phyloP scores from a whole-genome alignment of 2,888 invertebrate species.

The Cheiracanthium punctorium region DNA sequence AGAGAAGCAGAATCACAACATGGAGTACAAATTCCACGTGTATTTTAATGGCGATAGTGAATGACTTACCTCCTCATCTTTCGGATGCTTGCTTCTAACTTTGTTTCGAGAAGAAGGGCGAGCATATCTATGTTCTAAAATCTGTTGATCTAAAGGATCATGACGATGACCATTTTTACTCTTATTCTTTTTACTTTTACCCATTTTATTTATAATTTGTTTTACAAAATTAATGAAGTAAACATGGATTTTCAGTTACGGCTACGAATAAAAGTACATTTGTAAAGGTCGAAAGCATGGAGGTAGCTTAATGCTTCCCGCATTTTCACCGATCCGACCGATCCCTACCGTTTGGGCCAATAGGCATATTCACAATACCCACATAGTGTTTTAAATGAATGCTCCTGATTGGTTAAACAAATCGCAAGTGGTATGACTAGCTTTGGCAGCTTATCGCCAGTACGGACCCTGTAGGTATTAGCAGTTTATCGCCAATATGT shows the following conservation, averaged over 20 bases:
- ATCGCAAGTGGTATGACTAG: too few relatives aligned
- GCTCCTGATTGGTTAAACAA: too few relatives aligned
- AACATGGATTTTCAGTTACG: background rate
- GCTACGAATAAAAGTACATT: too few relatives aligned
- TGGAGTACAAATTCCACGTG: constrained; percentile 20
- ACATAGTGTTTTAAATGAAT: too few relatives aligned
- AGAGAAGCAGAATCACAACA: background rate
- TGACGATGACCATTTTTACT: constrained; percentile 79
- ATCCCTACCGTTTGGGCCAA: too few relatives aligned
- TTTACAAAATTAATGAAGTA: background rate
- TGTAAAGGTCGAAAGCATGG: too few relatives aligned
- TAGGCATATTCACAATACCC: too few relatives aligned
- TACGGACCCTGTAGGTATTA: too few relatives aligned
- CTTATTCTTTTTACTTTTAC: constrained; percentile 84
- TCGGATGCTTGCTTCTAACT: constrained; percentile 81
- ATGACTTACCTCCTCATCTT: constrained; percentile 83
- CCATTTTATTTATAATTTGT: constrained; percentile 79
- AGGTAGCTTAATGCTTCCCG: too few relatives aligned
- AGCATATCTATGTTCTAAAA: constrained; percentile 81
- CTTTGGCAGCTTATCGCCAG: too few relatives aligned
- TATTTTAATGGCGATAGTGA: background rate
- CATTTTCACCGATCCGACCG: too few relatives aligned
- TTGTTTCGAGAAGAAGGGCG: constrained; percentile 83
- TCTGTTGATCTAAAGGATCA: constrained; percentile 84
- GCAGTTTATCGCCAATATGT: too few relatives aligned